These are phyloP conservation scores for Grapholita molesta DNA, from an alignment of 1,140 invertebrate genomes.

Conservation along the genomic window DNA sequence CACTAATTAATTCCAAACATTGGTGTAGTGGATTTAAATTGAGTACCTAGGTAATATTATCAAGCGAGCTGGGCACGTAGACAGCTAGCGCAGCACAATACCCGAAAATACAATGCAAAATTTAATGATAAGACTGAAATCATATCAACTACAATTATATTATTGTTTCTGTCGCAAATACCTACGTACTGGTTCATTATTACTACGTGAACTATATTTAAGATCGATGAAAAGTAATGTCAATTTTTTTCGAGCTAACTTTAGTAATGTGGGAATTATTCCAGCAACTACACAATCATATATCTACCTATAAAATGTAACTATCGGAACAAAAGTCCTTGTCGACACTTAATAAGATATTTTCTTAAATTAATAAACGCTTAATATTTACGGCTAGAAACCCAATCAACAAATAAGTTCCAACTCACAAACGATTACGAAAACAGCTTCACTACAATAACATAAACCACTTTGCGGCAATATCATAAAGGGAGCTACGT, in stretches of 20 bases:
- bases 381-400: background rate
- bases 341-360: background rate
- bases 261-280: too few species aligned
- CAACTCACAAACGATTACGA: constrained; percentile 19
- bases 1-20: constrained; percentile 78
- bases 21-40: constrained; percentile 77
- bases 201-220: too few species aligned
- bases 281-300: background rate
- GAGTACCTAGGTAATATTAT: constrained; percentile 73
- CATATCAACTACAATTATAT: background rate
- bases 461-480: constrained; percentile 58
- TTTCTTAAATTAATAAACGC: background rate
- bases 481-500: constrained; percentile 63
- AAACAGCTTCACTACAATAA: constrained; percentile 24
- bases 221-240: too few species aligned
- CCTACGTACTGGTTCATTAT: too few species aligned
- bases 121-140: constrained; percentile 38
- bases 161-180: too few species aligned
- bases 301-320: background rate
- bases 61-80: constrained; percentile 49
- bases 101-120: constrained; percentile 40
- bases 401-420: background rate
- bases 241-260: too few species aligned
- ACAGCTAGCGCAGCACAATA: constrained; percentile 36
- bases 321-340: background rate